Evolutionary conservation across 2,797 vertebrate genomes (phyloP).

Genomic region (Acestrorhynchus altus): DNA sequence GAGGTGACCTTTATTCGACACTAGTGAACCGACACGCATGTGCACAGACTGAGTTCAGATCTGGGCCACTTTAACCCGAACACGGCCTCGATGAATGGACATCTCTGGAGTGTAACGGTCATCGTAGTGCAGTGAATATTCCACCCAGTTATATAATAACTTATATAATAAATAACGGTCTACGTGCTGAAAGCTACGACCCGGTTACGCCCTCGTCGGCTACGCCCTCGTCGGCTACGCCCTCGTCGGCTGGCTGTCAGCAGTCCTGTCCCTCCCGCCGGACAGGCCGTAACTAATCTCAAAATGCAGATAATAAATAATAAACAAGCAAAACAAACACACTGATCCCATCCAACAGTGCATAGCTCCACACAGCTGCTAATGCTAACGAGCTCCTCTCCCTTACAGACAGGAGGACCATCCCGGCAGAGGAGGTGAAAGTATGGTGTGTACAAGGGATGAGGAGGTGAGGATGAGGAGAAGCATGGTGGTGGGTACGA

Average conservation of each 20-base stretch:
- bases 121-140: not conserved
- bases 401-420: not conserved
- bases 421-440: not conserved
- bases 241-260: not conserved
- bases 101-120: not conserved
- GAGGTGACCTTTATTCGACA: too few species aligned
- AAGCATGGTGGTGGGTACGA: not conserved
- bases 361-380: conserved; percentile 15
- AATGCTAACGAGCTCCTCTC: not conserved
- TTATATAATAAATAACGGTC: not conserved
- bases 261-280: not conserved
- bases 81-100: too few species aligned
- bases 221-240: too few species aligned
- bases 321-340: not conserved
- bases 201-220: too few species aligned
- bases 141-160: not conserved
- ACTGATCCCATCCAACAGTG: not conserved
- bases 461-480: not conserved
- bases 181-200: not conserved
- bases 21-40: too few species aligned
- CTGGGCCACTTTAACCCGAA: not conserved
- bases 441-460: not conserved
- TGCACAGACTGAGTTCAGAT: too few species aligned
- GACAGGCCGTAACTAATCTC: conserved; percentile 9
- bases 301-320: conserved; percentile 11